Base-by-base conservation (phyloP, 92 coral and sea anemone species). In the Montipora capitata region DNA sequence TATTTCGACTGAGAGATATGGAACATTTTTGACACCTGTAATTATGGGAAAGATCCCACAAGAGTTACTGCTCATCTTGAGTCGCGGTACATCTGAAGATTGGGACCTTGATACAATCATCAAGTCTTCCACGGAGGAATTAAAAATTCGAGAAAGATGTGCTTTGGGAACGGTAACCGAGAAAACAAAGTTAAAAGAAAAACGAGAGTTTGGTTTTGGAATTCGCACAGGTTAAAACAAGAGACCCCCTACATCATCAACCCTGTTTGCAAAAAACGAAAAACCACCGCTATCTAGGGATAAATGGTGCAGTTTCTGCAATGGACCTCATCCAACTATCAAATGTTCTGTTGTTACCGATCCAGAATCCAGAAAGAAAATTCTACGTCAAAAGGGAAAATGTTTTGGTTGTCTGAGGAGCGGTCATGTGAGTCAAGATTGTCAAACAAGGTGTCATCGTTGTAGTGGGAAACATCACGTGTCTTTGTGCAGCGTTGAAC, bases 351-450 rank as follows among this genome's bases (percentile, higher is more conserved):
- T 81, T 68, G 52, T 81, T 11, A 68, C 77, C 6, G 63, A 81
- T 13, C 49, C 86, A 2, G 61, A 3, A 11, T 49, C 75, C 13
- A 27, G 77, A 7, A 52, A 81, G 59, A 81, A 7, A 39, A 51
- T 81, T 68, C 61, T 81, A 5, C 77, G 76, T 15, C 86, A 70
- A 18, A 81, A 81, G 41, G 86, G 86, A 63, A 68, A 68, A 68
- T 88, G 87, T 80, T 88, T 72, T 82, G 75, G 65, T 4, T 89
- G 92, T 74, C 3, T 82, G 10, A 72, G 42, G 2, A 27, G 72
- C 12, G 73, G 73, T 14, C 74, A 79, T 35, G 5, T 79, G 15
- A 40, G 73, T 17, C 51, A 54, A 35, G 52, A 11, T 39, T 79
- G 61, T 67, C 70, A 73, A 40, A 57, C 27, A 41, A 40, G 61